A percentile compares a stretch with the other conserved stretches of the same genome.
These are phyloP conservation scores for Drosophila pseudotakahashii DNA, from an alignment of 2,888 invertebrate genomes.

Conservation along the genomic window DNA sequence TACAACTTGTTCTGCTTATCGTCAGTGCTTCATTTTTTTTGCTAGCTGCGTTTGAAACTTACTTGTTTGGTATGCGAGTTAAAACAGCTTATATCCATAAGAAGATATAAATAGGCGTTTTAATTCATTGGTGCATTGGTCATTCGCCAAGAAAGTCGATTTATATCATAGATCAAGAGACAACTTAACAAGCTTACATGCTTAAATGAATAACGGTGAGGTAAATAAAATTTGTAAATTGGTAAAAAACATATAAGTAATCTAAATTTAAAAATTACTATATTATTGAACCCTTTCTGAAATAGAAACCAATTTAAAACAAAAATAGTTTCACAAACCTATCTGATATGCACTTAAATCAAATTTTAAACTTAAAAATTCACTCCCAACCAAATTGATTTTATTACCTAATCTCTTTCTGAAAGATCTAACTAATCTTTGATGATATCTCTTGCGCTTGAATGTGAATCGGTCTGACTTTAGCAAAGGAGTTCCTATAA, in stretches of 20 bases:
- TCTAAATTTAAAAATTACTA: no score
- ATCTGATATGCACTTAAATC: no score
- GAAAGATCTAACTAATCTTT: background rate
- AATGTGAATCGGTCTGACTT: constrained; percentile 22
- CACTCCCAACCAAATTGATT: no score
- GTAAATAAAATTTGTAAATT: background rate
- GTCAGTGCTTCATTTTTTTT: background rate
- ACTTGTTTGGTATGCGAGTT: constrained; percentile 21
- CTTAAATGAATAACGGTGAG: constrained; percentile 27
- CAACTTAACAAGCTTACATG: constrained; percentile 77
- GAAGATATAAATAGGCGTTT: constrained; percentile 5
- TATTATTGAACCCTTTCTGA: no score
- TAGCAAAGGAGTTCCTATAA: constrained; percentile 17
- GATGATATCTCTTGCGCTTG: constrained; percentile 23
- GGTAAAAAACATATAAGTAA: background rate
- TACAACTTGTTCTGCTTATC: background rate
- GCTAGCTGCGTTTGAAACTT: constrained; percentile 16
- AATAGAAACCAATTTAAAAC: no score
- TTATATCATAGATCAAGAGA: constrained; percentile 79
- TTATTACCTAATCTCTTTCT: no score
- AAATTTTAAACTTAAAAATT: no score
- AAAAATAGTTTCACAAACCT: background rate
- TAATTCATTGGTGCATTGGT: constrained; percentile 61
- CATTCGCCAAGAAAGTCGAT: constrained; percentile 79
- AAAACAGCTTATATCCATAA: constrained; percentile 6